Base-by-base conservation (phyloP, 2,888 invertebrate genomes). In the Andrena bucephala region DNA sequence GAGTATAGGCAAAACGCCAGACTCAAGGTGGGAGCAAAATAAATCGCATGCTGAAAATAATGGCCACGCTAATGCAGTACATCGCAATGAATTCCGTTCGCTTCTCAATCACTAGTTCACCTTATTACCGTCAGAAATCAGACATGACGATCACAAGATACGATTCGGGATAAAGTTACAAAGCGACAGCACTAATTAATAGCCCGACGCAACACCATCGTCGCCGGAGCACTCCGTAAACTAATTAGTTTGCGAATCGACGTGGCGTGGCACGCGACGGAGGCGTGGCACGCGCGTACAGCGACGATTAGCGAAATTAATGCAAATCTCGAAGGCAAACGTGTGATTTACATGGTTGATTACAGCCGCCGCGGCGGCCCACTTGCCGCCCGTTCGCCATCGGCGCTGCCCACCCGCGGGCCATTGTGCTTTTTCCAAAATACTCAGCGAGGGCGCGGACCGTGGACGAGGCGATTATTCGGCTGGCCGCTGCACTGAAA, bases 301-400 rank as follows among this genome's bases (percentile, higher is more conserved):
- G 60, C 67, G 81, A 83, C 83, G 87, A 85, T 86, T 86, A 85
- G 67, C 60, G 62, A 74, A 88, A 87, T 86, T 85, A 82, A 88
- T 88, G 83, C 80, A 83, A 87, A 88, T 85, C 80, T 74, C 74
- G 72, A 78, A 73, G 77, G 84, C 84, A 85, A 87, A 86, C 82
- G 84, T 71, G 77, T 83, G 84, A 81, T 85, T 88, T 85, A 85
- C 87, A 83, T 85, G 69, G 10, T 70, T 59, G 31, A 81, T 83
- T 72, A 69, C 65, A 20, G 42, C 68, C 4, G 29, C 3, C 57
- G 1, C 31, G 8, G 8, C 24, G 13, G 13, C 52, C 8, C 7
- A 29, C 31, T 24, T 16, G 10, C 54, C 29, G 16, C n/a, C 27
- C 24, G 57, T 50, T 52, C 31, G 59, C 20, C 68, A 69, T 42